These are phyloP conservation scores for Tamias sibiricus DNA, from an alignment of 2,113 vertebrate genomes.

Conservation along the genomic window DNA sequence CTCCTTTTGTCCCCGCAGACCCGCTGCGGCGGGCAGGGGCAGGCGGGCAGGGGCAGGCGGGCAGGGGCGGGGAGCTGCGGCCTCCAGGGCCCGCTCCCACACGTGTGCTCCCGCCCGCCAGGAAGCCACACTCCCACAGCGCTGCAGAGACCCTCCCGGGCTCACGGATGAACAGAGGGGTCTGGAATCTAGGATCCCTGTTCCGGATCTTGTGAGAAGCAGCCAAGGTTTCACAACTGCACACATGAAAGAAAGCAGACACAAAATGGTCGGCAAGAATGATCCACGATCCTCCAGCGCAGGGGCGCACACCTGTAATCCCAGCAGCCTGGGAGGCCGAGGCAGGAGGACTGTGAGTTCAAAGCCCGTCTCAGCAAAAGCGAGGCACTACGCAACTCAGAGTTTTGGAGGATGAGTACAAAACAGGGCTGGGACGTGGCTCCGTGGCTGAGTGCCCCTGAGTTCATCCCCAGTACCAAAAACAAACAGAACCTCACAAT, in stretches of 20 bases:
- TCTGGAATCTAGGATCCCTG: not conserved
- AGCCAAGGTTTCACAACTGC: not conserved
- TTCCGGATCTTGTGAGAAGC: slow-evolving; percentile 9
- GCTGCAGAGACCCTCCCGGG: not conserved
- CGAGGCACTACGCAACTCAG: too few relatives aligned
- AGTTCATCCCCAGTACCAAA: too few relatives aligned
- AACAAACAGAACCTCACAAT: not conserved
- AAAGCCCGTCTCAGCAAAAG: too few relatives aligned
- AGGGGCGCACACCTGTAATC: too few relatives aligned
- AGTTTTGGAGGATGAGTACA: too few relatives aligned
- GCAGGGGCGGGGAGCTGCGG: too few relatives aligned
- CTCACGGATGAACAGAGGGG: not conserved
- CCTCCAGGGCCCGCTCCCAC: too few relatives aligned
- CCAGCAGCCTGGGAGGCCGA: too few relatives aligned
- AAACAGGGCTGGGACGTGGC: too few relatives aligned
- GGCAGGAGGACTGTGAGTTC: too few relatives aligned
- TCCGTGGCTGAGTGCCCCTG: too few relatives aligned
- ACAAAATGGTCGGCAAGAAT: not conserved
- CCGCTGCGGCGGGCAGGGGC: not conserved
- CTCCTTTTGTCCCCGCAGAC: not conserved
- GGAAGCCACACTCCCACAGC: slow-evolving; percentile 35
- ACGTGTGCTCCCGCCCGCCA: fast-evolving
- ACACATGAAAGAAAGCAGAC: not conserved
- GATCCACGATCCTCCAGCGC: not conserved
- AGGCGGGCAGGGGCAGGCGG: too few relatives aligned